A percentile compares a stretch with the other conserved stretches of the same genome.
These are phyloP conservation scores for Myocastor coypus DNA, from an alignment of 2,113 vertebrate genomes.

Conservation along the genomic window DNA sequence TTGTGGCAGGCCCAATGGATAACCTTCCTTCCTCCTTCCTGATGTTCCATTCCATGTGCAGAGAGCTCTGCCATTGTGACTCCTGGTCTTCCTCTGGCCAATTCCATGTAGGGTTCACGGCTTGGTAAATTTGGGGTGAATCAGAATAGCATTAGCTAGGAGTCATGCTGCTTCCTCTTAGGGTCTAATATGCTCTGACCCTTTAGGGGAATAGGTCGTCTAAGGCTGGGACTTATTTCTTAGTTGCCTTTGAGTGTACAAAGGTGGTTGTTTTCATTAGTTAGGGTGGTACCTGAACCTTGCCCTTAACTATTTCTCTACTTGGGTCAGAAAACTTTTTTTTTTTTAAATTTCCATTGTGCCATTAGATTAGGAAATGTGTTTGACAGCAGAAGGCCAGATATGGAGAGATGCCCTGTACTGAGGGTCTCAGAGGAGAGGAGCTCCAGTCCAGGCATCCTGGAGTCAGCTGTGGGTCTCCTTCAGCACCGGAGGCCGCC, in stretches of 20 bases:
- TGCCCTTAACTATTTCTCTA: neutral
- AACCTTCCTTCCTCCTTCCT: neutral
- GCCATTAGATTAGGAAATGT: neutral
- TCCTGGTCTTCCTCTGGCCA: neutral
- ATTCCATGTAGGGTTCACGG: neutral
- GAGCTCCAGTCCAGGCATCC: neutral
- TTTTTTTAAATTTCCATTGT: neutral
- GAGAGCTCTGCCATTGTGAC: neutral
- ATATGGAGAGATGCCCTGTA: neutral
- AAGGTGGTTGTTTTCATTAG: neutral
- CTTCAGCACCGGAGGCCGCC: neutral
- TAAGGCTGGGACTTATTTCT: neutral
- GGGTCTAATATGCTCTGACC: neutral
- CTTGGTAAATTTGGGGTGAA: neutral
- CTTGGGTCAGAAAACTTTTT: neutral
- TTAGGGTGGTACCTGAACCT: neutral
- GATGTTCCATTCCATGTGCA: neutral
- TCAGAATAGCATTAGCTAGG: neutral
- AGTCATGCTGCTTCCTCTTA: neutral
- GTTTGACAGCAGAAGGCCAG: neutral
- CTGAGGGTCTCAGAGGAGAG: neutral
- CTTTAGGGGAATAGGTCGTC: neutral
- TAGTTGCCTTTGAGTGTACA: neutral
- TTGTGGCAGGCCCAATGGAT: neutral
- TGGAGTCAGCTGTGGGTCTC: neutral